These are phyloP conservation scores for Diuraphis noxia DNA, from an alignment of 1,140 invertebrate genomes.

Conservation along the genomic window DNA sequence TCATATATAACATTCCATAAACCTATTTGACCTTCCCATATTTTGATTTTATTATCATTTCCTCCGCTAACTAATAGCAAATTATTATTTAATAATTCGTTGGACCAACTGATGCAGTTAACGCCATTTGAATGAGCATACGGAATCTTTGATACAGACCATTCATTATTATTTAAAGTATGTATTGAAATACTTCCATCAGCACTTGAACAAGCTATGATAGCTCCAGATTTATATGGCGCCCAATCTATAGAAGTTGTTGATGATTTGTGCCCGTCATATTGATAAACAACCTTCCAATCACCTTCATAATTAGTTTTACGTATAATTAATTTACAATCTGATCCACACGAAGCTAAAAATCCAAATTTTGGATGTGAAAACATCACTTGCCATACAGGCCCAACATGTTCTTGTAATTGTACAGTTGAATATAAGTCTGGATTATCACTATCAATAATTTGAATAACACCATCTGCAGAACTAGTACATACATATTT, in stretches of 20 bases:
- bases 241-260: slow-evolving; percentile 98
- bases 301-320: slow-evolving; percentile 78
- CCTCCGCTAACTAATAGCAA: slow-evolving; percentile 73
- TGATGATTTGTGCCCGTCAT: slow-evolving; percentile 90
- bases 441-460: slow-evolving; percentile 92
- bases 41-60: slow-evolving; percentile 97
- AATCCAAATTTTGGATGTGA: slow-evolving; percentile 95
- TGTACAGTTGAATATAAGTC: slow-evolving; percentile 82
- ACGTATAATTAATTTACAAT: slow-evolving; percentile 95
- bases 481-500: slow-evolving; percentile 95
- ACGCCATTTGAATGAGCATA: slow-evolving; percentile 88
- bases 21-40: slow-evolving; percentile 89
- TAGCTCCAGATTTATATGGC: slow-evolving; percentile 89
- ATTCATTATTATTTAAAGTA: slow-evolving; percentile 68
- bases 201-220: slow-evolving; percentile 94
- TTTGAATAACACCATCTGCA: slow-evolving; percentile 95
- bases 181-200: slow-evolving; percentile 94
- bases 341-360: slow-evolving; percentile 95
- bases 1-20: slow-evolving; percentile 90
- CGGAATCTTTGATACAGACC: slow-evolving; percentile 79
- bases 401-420: slow-evolving; percentile 93
- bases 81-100: slow-evolving; percentile 67
- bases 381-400: slow-evolving; percentile 98
- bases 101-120: slow-evolving; percentile 97
- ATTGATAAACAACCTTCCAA: slow-evolving; percentile 94